Evolutionary conservation across 2,113 vertebrate species (phyloP).

Genomic region (Lucifuga dentata): DNA sequence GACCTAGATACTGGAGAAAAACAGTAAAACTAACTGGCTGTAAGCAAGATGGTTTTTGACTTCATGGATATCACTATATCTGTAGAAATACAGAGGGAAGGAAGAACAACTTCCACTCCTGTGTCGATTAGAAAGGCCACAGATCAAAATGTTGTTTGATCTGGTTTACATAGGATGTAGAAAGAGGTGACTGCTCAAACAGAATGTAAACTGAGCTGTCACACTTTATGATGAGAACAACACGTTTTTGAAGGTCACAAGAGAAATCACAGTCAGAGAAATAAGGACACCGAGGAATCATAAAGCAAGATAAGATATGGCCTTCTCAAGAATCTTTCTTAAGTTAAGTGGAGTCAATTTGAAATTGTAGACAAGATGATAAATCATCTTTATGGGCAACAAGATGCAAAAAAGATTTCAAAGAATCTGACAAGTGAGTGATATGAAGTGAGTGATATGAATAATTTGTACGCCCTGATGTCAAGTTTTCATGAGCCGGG

Average conservation of each 20-base stretch:
- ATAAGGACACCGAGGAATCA: no score
- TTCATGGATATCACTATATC: slow-evolving; percentile 11
- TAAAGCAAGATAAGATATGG: neutral
- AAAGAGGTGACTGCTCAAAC: slow-evolving; percentile 4
- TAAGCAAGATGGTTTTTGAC: slow-evolving; percentile 4
- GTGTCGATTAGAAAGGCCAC: slow-evolving; percentile 39
- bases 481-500: neutral
- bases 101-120: slow-evolving; percentile 18
- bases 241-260: neutral
- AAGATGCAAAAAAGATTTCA: slow-evolving; percentile 16
- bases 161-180: slow-evolving; percentile 8
- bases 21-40: slow-evolving; percentile 10
- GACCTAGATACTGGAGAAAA: slow-evolving; percentile 26
- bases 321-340: neutral
- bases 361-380: neutral
- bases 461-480: slow-evolving; percentile 35
- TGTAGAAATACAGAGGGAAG: slow-evolving; percentile 3
- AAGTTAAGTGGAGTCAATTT: neutral
- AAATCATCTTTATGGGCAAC: slow-evolving; percentile 14
- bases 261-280: neutral
- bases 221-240: neutral
- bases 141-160: slow-evolving; percentile 39
- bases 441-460: slow-evolving; percentile 10
- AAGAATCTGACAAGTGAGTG: slow-evolving; percentile 33
- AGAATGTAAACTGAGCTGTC: neutral